Percentiles rank a stretch among this genome's conserved stretches.
Evolutionary conservation across 2,113 vertebrate genomes (phyloP).

Genomic region (Ascaphus truei): DNA sequence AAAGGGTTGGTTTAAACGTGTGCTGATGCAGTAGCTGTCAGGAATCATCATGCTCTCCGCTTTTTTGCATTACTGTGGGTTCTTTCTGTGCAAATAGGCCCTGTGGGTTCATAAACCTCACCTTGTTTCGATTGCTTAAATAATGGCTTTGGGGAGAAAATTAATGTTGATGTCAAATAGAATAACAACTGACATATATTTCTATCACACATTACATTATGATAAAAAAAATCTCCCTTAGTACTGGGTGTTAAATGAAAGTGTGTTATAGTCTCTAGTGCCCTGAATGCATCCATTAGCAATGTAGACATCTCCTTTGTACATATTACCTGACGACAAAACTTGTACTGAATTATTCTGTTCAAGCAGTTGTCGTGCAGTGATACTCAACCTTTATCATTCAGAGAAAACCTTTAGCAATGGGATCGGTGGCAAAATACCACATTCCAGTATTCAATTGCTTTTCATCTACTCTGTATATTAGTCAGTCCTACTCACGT

Average conservation of each 20-base stretch:
- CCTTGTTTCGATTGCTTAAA: conserved; percentile 71
- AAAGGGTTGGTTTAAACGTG: conserved; percentile 73
- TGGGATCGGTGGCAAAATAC: background rate
- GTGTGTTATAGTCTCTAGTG: conserved; percentile 47
- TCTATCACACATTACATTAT: conserved; percentile 46
- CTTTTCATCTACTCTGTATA: too few species aligned
- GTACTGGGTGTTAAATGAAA: conserved; percentile 54
- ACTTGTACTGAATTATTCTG: conserved; percentile 9
- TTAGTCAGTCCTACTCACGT: too few species aligned
- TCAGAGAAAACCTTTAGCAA: background rate
- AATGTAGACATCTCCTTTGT: conserved; percentile 22
- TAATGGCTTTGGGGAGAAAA: conserved; percentile 58
- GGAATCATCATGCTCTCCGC: conserved; percentile 63
- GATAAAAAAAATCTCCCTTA: conserved; percentile 46
- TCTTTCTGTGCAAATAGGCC: conserved; percentile 59
- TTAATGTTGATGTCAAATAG: conserved; percentile 47
- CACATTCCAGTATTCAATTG: background rate
- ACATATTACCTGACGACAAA: conserved; percentile 25
- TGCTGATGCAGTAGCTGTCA: conserved; percentile 71
- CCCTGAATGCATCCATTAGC: conserved; percentile 47
- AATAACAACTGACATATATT: conserved; percentile 60
- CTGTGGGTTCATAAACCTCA: conserved; percentile 57
- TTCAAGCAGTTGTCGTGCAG: background rate
- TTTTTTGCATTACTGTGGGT: conserved; percentile 63
- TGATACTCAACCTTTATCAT: background rate